Conservation (phyloP, 2,113 vertebrate genomes). For the Daubentonia madagascariensis region DNA sequence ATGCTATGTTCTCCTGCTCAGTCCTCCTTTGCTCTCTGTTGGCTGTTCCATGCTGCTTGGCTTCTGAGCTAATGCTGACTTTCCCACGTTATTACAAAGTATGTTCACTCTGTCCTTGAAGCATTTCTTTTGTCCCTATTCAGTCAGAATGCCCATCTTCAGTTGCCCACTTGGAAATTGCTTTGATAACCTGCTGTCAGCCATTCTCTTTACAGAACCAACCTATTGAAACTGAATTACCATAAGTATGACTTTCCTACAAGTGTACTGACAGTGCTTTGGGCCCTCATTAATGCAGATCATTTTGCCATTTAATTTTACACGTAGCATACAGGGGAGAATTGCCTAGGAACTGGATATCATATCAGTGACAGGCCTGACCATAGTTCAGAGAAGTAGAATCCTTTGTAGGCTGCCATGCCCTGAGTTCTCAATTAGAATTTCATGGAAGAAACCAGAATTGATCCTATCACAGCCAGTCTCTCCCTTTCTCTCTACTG, state of each 20-base stretch:
- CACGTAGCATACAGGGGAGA: constrained; percentile 31
- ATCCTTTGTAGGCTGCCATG: neutral
- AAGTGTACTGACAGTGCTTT: constrained; percentile 48
- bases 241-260: constrained; percentile 65
- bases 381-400: neutral
- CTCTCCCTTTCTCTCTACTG: neutral
- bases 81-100: neutral
- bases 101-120: constrained; percentile 55
- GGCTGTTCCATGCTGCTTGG: neutral
- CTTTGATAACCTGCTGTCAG: constrained; percentile 70
- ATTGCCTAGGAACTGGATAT: constrained; percentile 25
- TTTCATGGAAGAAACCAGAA: neutral
- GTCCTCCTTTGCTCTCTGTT: neutral
- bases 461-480: neutral
- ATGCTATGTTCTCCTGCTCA: neutral
- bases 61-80: constrained; percentile 21
- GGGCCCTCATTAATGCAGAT: constrained; percentile 67
- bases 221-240: constrained; percentile 63
- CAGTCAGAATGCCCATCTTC: constrained; percentile 53
- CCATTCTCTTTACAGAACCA: constrained; percentile 62
- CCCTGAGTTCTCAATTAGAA: constrained; percentile 37
- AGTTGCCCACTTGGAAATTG: constrained; percentile 58
- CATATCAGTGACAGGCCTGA: constrained; percentile 28
- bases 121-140: constrained; percentile 56
- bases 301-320: constrained; percentile 70